Evolutionary conservation across 2,113 vertebrate species (phyloP), one percentile per base, ranked within the genome.

Genomic region (Macquaria australasica): DNA sequence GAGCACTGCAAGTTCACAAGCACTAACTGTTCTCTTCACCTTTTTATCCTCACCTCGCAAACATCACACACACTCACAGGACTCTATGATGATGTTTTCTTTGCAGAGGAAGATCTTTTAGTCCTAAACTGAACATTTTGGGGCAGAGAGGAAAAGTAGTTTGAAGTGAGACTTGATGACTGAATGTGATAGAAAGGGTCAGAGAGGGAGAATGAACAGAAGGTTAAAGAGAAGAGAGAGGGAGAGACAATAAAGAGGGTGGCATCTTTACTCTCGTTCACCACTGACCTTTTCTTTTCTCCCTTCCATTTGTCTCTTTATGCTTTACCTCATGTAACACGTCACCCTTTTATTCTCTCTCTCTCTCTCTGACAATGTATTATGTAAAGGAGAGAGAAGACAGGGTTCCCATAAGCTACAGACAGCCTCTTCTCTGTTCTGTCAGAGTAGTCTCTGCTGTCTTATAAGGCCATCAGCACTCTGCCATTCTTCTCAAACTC

Each of bases 381-480:
- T 15, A 25, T 25, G 39, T 39, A 31, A 80, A 76, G 59, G 1
- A 20, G 3, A 60, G 3, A 45, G 64, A 48, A 5, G 6, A 34
- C 31, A 53, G 20, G 39, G 7, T 34, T 3, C 20, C 5, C 14
- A 39, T 18, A 9, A 69, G n/a, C 50, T 55, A 2, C 50, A 45
- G 58, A 82, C 74, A 58, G 41, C 43, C 73, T 11, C 62, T 73
- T 59, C n/a, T n/a, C 48, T 71, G 28, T 25, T 41, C 18, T n/a
- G 15, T 55, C 81, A 59, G 25, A 10, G 20, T 73, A 0, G 20
- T 53, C 11, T 71, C 23, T 69, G 56, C 34, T 21, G 73, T 37
- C 53, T 72, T 75, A 37, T 4, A 43, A 64, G 21, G 59, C 66
- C 45, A 8, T 60, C 67, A 62, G 58, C 37, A 8, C 25, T 56